These are phyloP conservation scores for Fringilla coelebs DNA, from an alignment of 2,797 vertebrate species.

Conservation along the genomic window DNA sequence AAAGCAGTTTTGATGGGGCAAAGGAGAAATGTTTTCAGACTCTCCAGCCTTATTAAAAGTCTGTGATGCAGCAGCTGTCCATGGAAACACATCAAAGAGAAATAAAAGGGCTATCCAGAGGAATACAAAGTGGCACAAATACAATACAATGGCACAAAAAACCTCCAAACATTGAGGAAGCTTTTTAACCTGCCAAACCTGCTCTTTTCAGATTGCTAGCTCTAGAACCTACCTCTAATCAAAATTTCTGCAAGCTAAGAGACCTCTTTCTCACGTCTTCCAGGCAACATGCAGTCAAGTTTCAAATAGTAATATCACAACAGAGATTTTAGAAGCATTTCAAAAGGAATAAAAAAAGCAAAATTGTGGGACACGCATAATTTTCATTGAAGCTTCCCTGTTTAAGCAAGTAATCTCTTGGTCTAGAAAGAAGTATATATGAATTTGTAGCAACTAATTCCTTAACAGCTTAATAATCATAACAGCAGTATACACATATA, in stretches of 20 bases:
- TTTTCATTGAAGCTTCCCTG: background rate
- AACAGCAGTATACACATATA: background rate
- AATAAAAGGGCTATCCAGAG: background rate
- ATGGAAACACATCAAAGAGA: background rate
- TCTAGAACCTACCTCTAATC: background rate
- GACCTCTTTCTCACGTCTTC: background rate
- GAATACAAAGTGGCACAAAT: background rate
- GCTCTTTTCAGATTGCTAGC: background rate
- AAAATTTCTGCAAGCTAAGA: background rate
- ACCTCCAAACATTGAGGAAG: accelerated
- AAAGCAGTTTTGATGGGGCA: background rate
- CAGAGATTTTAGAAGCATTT: background rate
- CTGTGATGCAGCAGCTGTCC: background rate
- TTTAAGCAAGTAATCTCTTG: background rate
- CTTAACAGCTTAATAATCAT: background rate
- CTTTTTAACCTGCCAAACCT: background rate
- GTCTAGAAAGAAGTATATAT: background rate
- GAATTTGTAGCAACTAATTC: background rate
- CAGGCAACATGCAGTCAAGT: background rate
- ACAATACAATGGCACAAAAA: background rate
- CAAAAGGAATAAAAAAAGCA: background rate
- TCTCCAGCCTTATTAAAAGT: background rate
- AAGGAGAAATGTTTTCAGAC: background rate
- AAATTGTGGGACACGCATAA: accelerated
- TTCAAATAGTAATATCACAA: background rate